phyloP scores from a whole-genome alignment of 2,113 vertebrate genomes.

The Eleginops maclovinus region DNA sequence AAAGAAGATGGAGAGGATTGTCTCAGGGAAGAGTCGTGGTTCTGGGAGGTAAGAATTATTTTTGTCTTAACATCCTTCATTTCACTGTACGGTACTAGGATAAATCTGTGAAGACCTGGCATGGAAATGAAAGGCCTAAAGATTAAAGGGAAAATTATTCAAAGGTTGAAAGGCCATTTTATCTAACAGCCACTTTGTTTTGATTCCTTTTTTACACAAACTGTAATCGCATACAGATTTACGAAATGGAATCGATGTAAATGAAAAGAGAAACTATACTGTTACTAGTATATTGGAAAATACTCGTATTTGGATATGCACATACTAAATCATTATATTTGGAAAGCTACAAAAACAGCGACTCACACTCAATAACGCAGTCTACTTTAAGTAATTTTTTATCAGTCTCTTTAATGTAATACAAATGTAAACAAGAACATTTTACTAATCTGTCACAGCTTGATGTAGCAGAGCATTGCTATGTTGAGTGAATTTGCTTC shows the following conservation, averaged over 20 bases:
- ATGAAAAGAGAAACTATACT: neutral
- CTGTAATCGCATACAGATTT: neutral
- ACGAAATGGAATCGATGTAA: neutral
- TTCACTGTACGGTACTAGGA: slow-evolving; percentile 4
- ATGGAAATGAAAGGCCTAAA: slow-evolving; percentile 29
- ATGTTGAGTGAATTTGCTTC: slow-evolving; percentile 1
- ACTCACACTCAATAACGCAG: neutral
- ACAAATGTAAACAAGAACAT: neutral
- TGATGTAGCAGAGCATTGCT: neutral
- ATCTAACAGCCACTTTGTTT: neutral
- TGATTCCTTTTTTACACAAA: slow-evolving; percentile 5
- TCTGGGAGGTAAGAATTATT: slow-evolving; percentile 83
- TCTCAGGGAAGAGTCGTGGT: slow-evolving; percentile 83
- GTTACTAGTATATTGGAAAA: neutral
- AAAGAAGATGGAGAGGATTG: slow-evolving; percentile 89
- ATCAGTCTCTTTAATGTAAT: neutral
- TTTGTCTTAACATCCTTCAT: neutral
- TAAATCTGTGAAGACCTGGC: slow-evolving; percentile 13
- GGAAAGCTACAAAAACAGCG: neutral
- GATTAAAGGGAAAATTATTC: slow-evolving; percentile 12
- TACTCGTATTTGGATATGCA: neutral
- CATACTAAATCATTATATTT: neutral
- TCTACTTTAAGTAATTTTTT: neutral
- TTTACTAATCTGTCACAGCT: neutral
- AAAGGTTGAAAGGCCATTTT: slow-evolving; percentile 10